phyloP scores from a whole-genome alignment of 1,140 invertebrate genomes.

The Myzus persicae region DNA sequence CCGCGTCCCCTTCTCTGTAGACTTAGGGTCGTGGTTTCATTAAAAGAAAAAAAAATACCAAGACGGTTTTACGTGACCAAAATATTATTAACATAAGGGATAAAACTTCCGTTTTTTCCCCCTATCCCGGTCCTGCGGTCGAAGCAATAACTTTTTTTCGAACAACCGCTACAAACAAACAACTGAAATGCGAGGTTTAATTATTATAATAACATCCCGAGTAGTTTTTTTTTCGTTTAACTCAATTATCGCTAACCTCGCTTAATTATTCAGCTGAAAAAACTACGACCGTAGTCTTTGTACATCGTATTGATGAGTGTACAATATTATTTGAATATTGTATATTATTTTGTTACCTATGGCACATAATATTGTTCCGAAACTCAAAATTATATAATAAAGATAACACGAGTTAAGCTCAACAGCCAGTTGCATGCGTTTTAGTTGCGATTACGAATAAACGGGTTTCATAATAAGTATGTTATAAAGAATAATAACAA shows the following conservation, averaged over 20 bases:
- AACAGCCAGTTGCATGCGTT: neutral
- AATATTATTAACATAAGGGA: conserved; percentile 25
- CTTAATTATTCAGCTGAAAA: neutral
- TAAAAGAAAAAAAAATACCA: neutral
- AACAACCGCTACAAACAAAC: neutral
- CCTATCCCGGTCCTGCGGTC: no score
- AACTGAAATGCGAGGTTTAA: neutral
- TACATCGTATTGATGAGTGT: no score
- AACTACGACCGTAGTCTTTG: neutral
- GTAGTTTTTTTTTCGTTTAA: neutral
- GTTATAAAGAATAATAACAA: neutral
- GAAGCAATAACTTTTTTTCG: neutral
- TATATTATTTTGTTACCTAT: neutral
- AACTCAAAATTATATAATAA: neutral
- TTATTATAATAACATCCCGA: neutral
- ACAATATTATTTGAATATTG: neutral
- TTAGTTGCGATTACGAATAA: neutral
- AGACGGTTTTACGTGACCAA: conserved; percentile 33
- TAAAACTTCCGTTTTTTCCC: neutral
- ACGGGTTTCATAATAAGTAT: neutral
- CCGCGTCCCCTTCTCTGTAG: neutral
- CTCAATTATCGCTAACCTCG: neutral
- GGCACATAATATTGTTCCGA: neutral
- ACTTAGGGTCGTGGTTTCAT: neutral
- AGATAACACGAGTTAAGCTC: neutral